Evolutionary conservation across 2,113 vertebrate species (phyloP).

Genomic region (Stegostoma tigrinum): DNA sequence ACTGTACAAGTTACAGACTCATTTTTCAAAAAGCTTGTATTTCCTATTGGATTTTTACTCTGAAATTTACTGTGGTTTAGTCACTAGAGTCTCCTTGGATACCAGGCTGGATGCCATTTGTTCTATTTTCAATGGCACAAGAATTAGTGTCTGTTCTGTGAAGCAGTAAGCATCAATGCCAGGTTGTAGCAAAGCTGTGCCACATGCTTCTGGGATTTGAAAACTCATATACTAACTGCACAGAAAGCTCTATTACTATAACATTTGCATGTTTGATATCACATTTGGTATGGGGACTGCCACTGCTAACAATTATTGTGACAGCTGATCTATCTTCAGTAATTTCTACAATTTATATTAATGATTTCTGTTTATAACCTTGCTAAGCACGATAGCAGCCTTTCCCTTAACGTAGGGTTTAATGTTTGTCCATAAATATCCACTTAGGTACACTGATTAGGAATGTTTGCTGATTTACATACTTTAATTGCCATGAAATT

Average conservation of each 20-base stretch:
- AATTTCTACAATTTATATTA: neutral
- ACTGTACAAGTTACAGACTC: neutral
- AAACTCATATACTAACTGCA: neutral
- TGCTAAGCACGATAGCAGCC: neutral
- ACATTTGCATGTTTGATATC: slow-evolving; percentile 8
- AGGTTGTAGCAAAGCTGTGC: neutral
- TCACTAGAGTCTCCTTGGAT: neutral
- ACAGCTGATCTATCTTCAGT: slow-evolving; percentile 15
- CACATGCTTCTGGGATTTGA: slow-evolving; percentile 34
- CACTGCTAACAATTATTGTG: neutral
- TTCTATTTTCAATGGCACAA: neutral
- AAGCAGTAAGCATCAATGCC: slow-evolving; percentile 12
- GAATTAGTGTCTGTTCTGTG: neutral
- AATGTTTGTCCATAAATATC: slow-evolving; percentile 14
- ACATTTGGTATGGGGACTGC: slow-evolving; percentile 23
- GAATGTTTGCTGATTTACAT: neutral
- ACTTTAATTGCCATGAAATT: neutral
- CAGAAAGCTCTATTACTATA: neutral
- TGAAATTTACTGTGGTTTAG: neutral
- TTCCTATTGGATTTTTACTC: neutral
- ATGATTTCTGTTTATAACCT: slow-evolving; percentile 32
- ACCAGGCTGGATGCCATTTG: slow-evolving; percentile 22
- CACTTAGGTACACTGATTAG: neutral
- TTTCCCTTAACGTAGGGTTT: slow-evolving; percentile 14
- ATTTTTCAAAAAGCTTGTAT: neutral